phyloP scores from a whole-genome alignment of 2,113 vertebrate genomes.

The Pelmatolapia mariae region DNA sequence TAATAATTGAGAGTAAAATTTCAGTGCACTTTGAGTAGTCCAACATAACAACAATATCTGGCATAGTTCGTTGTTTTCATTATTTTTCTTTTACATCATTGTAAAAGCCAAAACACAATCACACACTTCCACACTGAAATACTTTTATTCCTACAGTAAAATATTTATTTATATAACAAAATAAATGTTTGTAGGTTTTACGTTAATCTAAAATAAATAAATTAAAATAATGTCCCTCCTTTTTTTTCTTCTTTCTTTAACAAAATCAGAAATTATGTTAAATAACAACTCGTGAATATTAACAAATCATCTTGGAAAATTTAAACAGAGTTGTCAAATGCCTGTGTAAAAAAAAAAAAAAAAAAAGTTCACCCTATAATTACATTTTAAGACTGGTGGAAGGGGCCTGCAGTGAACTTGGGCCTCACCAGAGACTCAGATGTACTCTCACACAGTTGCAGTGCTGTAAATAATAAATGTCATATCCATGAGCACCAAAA shows the following conservation, averaged over 20 bases:
- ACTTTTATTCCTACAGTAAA: neutral
- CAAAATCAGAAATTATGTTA: neutral
- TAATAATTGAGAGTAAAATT: neutral
- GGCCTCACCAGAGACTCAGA: slow-evolving; percentile 35
- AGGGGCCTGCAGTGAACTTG: slow-evolving; percentile 56
- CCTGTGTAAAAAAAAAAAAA: neutral
- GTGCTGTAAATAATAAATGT: slow-evolving; percentile 40
- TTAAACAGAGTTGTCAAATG: slow-evolving; percentile 18
- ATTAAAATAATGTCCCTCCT: neutral
- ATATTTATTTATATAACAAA: neutral
- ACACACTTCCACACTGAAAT: neutral
- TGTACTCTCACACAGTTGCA: slow-evolving; percentile 35
- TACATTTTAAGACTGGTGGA: slow-evolving; percentile 55
- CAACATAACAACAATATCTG: neutral
- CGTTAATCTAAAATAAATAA: neutral
- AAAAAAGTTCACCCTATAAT: slow-evolving; percentile 6
- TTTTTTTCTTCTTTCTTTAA: neutral
- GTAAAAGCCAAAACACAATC: neutral
- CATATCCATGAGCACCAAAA: slow-evolving; percentile 6
- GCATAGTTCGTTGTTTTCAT: neutral
- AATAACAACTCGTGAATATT: neutral
- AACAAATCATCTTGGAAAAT: neutral
- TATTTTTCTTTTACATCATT: neutral
- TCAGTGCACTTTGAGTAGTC: neutral
- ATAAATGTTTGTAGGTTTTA: neutral